Base-by-base conservation (phyloP, 92 coral and sea anemone species). In the Paragorgia papillata region DNA sequence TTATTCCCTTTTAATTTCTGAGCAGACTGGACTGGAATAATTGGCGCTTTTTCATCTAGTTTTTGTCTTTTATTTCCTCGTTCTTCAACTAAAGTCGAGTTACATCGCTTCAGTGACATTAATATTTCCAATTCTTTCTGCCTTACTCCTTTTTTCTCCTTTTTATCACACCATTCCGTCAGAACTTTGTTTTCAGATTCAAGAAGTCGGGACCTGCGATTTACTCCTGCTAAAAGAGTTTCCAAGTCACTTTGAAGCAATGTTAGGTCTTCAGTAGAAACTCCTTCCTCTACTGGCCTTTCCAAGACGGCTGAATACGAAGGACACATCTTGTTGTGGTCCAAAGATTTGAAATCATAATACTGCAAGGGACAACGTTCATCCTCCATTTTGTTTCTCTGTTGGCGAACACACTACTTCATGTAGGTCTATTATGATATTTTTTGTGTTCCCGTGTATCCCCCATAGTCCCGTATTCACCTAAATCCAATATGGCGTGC, bases 291-390 rank as follows among this genome's bases (percentile, higher is more conserved):
- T 8, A 79, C 51, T 18, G 85, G 66, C 62, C 92, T 85, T 41
- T 88, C 88, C 69, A 95, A 65, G 69, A 91, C 79, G 40, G 97
- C 85, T 10, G 90, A 85, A 79, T 86, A 95, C 59, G 92, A 89
- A 63, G 99, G 99, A 56, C 99, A 95, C 91, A 95, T 84, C 56
- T 79, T 85, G 65, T 76, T 86, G 88, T 91, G 97, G 65, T 95
- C 99, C 43, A 95, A 92, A 63, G 83, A 63, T 41, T 85, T 88
- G 51, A 95, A 95, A 73, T 95, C 99, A 71, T 80, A 83, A 79
- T 91, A 95, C 19, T 91, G 96, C 25, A 95, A 87, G 51, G 99
- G 99, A 61, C 97, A 95, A 37, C 92, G 90, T 69, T 95, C 99
- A 69, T 89, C 86, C 27, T 95, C 99, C 64, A 89, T 66, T 61